phyloP scores from a whole-genome alignment of 2,888 invertebrate genomes.

The Toxonevra muliebris region DNA sequence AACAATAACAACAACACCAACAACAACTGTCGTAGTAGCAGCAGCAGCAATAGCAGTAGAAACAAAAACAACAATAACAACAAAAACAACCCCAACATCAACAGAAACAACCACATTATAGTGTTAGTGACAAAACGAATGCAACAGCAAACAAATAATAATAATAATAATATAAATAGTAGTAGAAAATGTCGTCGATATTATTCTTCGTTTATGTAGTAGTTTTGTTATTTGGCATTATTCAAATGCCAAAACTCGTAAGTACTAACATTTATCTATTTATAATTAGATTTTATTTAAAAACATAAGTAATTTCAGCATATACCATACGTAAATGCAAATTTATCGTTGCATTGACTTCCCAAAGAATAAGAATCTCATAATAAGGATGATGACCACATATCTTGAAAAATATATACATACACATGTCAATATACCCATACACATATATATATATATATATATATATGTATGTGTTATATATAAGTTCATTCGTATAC shows the following conservation, averaged over 20 bases:
- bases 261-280: not conserved
- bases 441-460: not conserved
- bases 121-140: not conserved
- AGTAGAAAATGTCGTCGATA: not conserved
- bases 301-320: too few relatives aligned
- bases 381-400: slow-evolving; percentile 1
- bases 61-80: not conserved
- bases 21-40: not conserved
- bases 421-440: not conserved
- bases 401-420: not conserved
- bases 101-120: not conserved
- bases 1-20: not conserved
- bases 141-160: not conserved
- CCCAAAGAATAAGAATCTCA: not conserved
- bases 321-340: too few relatives aligned
- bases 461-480: not conserved
- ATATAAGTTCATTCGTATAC: not conserved
- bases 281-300: too few relatives aligned
- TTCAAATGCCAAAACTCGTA: slow-evolving; percentile 17
- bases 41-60: not conserved
- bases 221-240: slow-evolving; percentile 19
- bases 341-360: too few relatives aligned
- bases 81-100: not conserved
- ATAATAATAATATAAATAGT: not conserved
- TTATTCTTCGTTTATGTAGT: not conserved